Conservation (phyloP, 2,888 invertebrate genomes). For the Agrochola circellaris region DNA sequence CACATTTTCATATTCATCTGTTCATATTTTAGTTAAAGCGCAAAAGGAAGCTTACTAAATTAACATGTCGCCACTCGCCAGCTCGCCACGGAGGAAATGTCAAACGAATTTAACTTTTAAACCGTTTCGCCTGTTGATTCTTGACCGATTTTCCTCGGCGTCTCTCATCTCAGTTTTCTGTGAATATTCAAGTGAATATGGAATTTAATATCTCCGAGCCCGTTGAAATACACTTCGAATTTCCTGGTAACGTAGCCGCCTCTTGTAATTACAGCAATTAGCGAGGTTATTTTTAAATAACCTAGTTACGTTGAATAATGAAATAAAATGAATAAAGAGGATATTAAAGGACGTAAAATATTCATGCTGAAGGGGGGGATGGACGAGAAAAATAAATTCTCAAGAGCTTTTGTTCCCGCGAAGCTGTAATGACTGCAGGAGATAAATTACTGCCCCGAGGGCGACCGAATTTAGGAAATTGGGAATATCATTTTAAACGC, state of each 20-base stretch:
- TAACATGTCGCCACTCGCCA: slow-evolving; percentile 39
- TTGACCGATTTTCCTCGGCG: slow-evolving; percentile 58
- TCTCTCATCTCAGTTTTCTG: slow-evolving; percentile 44
- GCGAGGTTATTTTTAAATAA: slow-evolving; percentile 37
- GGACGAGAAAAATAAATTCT: slow-evolving; percentile 52
- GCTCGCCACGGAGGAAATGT: slow-evolving; percentile 53
- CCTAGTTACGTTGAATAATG: slow-evolving; percentile 50
- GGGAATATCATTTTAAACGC: slow-evolving; percentile 15
- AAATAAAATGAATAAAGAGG: slow-evolving; percentile 53
- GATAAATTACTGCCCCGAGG: slow-evolving; percentile 44
- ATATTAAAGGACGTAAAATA: slow-evolving; percentile 52
- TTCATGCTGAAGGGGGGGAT: slow-evolving; percentile 36
- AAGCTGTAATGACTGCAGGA: slow-evolving; percentile 53
- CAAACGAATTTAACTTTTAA: slow-evolving; percentile 62
- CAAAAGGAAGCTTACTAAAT: slow-evolving; percentile 46
- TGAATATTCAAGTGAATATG: slow-evolving; percentile 57
- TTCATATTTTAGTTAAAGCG: slow-evolving; percentile 34
- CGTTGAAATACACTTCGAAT: slow-evolving; percentile 25
- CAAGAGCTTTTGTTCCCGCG: slow-evolving; percentile 48
- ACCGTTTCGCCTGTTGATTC: slow-evolving; percentile 62
- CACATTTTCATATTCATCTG: slow-evolving; percentile 47
- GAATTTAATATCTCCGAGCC: slow-evolving; percentile 43
- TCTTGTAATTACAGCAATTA: slow-evolving; percentile 47
- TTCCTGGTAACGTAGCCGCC: slow-evolving; percentile 26
- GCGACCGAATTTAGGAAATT: slow-evolving; percentile 33